A percentile compares a stretch with the other conserved stretches of the same genome.
phyloP scores from a whole-genome alignment of 2,113 vertebrate genomes.

The Columbina picui region DNA sequence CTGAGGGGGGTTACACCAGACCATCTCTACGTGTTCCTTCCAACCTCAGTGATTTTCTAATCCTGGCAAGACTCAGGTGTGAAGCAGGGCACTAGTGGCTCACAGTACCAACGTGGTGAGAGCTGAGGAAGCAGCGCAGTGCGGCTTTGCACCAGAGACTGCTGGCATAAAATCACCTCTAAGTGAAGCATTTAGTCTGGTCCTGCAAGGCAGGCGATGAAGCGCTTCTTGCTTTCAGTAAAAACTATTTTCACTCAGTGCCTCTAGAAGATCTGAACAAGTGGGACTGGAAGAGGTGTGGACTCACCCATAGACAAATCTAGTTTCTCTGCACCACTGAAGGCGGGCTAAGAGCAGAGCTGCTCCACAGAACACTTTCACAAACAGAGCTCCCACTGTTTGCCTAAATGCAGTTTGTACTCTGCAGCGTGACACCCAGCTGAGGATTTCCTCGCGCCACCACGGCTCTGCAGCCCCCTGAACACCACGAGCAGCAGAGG shows the following conservation, averaged over 20 bases:
- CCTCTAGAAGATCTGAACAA: neutral
- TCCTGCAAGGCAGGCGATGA: neutral
- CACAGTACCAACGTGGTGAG: neutral
- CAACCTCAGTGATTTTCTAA: neutral
- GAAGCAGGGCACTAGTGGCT: neutral
- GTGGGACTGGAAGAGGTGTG: rapidly evolving
- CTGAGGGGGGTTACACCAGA: neutral
- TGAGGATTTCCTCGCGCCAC: neutral
- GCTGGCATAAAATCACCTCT: neutral
- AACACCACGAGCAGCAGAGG: rapidly evolving
- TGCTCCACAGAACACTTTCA: neutral
- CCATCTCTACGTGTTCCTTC: neutral
- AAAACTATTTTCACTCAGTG: neutral
- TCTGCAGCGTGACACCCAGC: neutral
- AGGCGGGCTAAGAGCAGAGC: neutral
- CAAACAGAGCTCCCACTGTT: neutral
- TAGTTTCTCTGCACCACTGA: neutral
- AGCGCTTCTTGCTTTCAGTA: neutral
- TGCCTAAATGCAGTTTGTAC: neutral
- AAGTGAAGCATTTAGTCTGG: neutral
- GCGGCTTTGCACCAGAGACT: neutral
- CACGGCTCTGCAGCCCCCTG: neutral
- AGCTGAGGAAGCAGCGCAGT: neutral
- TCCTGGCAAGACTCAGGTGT: neutral
- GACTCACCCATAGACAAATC: neutral